A percentile compares a stretch with the other conserved stretches of the same genome.
These are phyloP conservation scores for Aix galericulata DNA, from an alignment of 2,113 vertebrate species.

Conservation along the genomic window DNA sequence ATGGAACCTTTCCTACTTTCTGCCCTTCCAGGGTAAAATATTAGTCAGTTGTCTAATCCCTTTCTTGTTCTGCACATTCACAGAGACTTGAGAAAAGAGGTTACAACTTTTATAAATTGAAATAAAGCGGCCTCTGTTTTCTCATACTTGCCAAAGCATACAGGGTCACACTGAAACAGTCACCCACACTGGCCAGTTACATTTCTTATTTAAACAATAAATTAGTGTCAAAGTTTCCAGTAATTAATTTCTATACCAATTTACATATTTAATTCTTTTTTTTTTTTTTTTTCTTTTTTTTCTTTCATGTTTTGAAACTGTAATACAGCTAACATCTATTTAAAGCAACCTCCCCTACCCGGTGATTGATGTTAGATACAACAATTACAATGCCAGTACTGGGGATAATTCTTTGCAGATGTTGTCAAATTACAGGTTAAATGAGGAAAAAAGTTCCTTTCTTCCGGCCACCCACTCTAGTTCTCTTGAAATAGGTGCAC, in stretches of 20 bases:
- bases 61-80: constrained; percentile 24
- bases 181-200: neutral
- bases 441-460: constrained; percentile 77
- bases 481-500: constrained; percentile 84
- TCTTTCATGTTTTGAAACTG: constrained; percentile 82
- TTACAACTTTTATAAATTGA: constrained; percentile 40
- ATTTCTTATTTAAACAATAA: constrained; percentile 44
- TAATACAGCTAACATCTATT: constrained; percentile 81
- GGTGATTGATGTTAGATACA: constrained; percentile 91
- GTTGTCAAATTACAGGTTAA: constrained; percentile 89
- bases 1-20: constrained; percentile 44
- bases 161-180: constrained; percentile 10
- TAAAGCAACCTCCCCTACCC: constrained; percentile 81
- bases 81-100: constrained; percentile 7
- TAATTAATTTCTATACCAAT: constrained; percentile 64
- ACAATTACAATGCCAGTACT: constrained; percentile 86
- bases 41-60: constrained; percentile 7
- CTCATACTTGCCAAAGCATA: constrained; percentile 33
- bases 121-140: constrained; percentile 42
- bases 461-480: constrained; percentile 89
- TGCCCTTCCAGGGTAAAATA: constrained; percentile 27
- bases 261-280: constrained; percentile 64
- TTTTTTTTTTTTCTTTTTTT: neutral
- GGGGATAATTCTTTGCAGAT: constrained; percentile 94
- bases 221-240: constrained; percentile 59